These are phyloP conservation scores for Clarias macrocephalus DNA, from an alignment of 2,113 vertebrate genomes.

Conservation along the genomic window DNA sequence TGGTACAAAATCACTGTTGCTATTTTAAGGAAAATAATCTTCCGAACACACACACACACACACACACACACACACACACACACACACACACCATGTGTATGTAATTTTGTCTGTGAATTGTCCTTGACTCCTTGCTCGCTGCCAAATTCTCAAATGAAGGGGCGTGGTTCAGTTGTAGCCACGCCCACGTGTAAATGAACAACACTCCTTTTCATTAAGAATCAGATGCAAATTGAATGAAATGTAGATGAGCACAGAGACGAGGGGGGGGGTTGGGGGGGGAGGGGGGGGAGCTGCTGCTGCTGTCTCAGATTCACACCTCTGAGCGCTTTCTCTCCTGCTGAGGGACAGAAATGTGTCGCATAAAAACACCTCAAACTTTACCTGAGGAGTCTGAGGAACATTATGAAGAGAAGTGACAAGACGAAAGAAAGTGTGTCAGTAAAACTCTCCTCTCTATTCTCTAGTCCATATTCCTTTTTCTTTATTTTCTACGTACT, in stretches of 20 bases:
- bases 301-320: constrained; percentile 61
- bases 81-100: no score
- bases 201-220: constrained; percentile 73
- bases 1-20: constrained; percentile 20
- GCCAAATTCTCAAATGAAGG: constrained; percentile 56
- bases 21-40: not conserved
- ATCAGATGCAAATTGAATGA: constrained; percentile 66
- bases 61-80: not conserved
- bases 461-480: no score
- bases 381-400: no score
- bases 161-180: constrained; percentile 34
- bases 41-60: not conserved
- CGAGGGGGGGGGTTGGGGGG: not conserved
- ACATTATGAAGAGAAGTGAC: no score
- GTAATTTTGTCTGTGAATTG: not conserved
- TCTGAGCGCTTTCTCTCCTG: not conserved
- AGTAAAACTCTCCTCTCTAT: no score
- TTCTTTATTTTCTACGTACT: no score
- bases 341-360: not conserved
- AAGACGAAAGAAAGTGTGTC: no score
- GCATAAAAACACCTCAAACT: no score
- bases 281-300: constrained; percentile 42
- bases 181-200: constrained; percentile 64
- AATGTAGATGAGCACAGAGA: constrained; percentile 26
- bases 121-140: constrained; percentile 51